Evolutionary conservation across 1,140 invertebrate species (phyloP), one percentile per base, ranked within the genome.

Genomic region (Drosophila lini): DNA sequence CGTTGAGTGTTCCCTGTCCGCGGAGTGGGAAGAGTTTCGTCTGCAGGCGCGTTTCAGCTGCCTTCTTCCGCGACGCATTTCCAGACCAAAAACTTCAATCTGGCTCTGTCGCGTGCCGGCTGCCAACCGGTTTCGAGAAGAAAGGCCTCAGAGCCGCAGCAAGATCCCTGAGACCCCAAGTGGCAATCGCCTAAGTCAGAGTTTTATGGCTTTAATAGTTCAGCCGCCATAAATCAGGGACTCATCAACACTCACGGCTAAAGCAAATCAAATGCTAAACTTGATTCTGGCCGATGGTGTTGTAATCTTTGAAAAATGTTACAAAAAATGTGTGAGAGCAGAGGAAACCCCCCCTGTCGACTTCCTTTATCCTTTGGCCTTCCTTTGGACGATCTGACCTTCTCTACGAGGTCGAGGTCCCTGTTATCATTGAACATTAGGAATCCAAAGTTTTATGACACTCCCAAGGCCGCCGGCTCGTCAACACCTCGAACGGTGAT

Each of bases 61-160:
- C 74, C 62, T 41, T 19, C 50, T 16, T 52, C 50, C 41, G 36
- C 42, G 36, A 25, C 58, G 28, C 19, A 68, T 13, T 48, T 52
- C n/a, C 70, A 55, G 10, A 38, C 36, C 32, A 16, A 50, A 40
- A 41, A 69, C 53, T 41, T 19, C 15, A 42, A 32, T 59, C 38
- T 50, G 55, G 47, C 44, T 52, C 70, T 86, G 84, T 89, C 84
- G 84, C 84, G 84, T 89, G 84, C 84, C 84, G 84, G 63, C 73
- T 76, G 69, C 60, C 65, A 89, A 90, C 84, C 84, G 84, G 84
- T 88, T 86, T 71, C 11, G 25, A 19, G 31, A 34, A 28, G 41
- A 44, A 44, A 36, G 36, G 25, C 15, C 10, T 13, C 36, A 15
- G 25, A 34, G 28, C n/a, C 16, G 28, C 31, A 44, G 31, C 25